These are phyloP conservation scores for Ancistrus triradiatus DNA, from an alignment of 2,113 vertebrate genomes.

Conservation along the genomic window DNA sequence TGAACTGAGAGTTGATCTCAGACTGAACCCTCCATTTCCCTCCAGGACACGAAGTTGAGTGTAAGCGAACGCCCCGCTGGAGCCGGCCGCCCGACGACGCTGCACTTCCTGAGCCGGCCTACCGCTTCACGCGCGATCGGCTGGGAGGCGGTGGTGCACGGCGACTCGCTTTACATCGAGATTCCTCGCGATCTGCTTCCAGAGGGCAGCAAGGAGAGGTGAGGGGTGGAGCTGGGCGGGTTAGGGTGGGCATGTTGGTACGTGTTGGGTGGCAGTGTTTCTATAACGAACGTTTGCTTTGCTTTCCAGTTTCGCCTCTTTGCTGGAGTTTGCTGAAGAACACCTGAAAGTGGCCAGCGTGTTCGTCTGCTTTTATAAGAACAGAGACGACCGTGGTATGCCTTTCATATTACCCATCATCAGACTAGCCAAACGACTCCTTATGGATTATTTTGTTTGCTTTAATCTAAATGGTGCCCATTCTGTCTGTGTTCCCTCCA, in stretches of 20 bases:
- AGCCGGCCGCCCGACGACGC: conserved; percentile 67
- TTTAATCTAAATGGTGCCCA: neutral
- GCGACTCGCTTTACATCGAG: conserved; percentile 69
- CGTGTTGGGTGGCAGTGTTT: too few relatives aligned
- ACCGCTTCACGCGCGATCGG: conserved; percentile 63
- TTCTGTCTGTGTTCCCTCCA: conserved; percentile 19
- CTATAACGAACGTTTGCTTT: neutral
- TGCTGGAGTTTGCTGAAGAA: conserved; percentile 76
- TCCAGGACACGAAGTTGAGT: conserved; percentile 71
- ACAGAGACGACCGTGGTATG: conserved; percentile 73
- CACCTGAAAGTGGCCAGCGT: conserved; percentile 74
- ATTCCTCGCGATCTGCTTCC: conserved; percentile 68
- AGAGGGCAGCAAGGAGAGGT: conserved; percentile 79
- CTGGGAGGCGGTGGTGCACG: conserved; percentile 71
- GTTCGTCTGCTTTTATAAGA: conserved; percentile 79
- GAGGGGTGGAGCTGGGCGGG: conserved; percentile 15
- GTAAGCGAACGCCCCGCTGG: conserved; percentile 71
- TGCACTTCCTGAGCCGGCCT: conserved; percentile 72
- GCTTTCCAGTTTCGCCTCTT: conserved; percentile 63
- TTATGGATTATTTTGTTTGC: neutral
- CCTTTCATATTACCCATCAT: neutral
- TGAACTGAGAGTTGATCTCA: too few relatives aligned
- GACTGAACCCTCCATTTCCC: too few relatives aligned
- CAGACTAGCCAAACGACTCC: too few relatives aligned
- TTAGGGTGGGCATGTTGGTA: neutral